phyloP scores from a whole-genome alignment of 2,797 vertebrate genomes.

The Sebastes flavidus region DNA sequence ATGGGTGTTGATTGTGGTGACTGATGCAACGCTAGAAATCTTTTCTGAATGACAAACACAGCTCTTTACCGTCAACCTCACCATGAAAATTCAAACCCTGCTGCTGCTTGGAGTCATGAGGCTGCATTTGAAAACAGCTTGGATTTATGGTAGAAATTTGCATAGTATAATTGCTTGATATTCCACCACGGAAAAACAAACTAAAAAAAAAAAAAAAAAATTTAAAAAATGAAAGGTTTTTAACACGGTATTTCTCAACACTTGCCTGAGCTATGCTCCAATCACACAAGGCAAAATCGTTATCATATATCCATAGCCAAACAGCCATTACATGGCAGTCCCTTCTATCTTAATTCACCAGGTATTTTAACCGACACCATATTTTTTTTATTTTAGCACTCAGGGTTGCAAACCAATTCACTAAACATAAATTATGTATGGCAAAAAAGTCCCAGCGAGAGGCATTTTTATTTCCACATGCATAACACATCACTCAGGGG shows the following conservation, averaged over 20 bases:
- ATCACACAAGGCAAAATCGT: slow-evolving; percentile 28
- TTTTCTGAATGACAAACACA: background rate
- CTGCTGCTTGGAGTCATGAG: background rate
- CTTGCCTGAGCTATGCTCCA: slow-evolving; percentile 24
- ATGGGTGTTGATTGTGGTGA: background rate
- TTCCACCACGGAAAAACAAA: slow-evolving; percentile 1
- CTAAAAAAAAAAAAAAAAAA: background rate
- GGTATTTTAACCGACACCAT: background rate
- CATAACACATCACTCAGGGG: slow-evolving; percentile 62
- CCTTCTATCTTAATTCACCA: slow-evolving; percentile 32
- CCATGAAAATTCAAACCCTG: background rate
- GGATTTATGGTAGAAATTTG: slow-evolving; percentile 35
- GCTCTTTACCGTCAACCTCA: background rate
- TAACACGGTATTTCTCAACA: slow-evolving; percentile 5
- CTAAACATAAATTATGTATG: slow-evolving; percentile 72
- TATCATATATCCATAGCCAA: slow-evolving; percentile 31
- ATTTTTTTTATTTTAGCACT: slow-evolving; percentile 21
- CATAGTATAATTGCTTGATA: slow-evolving; percentile 42
- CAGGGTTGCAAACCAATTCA: slow-evolving; percentile 58
- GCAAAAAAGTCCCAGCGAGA: slow-evolving; percentile 41
- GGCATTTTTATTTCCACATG: slow-evolving; percentile 68
- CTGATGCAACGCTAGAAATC: background rate
- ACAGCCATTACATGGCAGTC: background rate
- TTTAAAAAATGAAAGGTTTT: slow-evolving; percentile 10
- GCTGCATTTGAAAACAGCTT: slow-evolving; percentile 5